Percentiles rank a stretch among this genome's conserved stretches.
These are phyloP conservation scores for Spea hammondii DNA, from an alignment of 2,797 vertebrate genomes.

Conservation along the genomic window DNA sequence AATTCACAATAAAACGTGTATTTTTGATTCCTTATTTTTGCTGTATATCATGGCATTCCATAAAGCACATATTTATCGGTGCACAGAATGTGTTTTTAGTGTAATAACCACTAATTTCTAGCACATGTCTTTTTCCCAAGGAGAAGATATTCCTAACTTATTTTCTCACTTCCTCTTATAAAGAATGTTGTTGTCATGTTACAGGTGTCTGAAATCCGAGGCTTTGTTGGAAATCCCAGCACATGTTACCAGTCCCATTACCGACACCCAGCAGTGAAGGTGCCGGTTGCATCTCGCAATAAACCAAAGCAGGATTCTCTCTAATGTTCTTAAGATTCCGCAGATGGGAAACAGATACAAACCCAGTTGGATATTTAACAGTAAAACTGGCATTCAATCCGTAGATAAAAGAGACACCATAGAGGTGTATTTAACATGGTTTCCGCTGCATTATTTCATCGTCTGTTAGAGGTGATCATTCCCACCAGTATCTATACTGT, in stretches of 20 bases:
- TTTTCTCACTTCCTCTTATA: conserved; percentile 17
- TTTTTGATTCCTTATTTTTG: too few species aligned
- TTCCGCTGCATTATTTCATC: not conserved
- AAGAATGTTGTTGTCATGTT: conserved; percentile 11
- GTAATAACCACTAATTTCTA: not conserved
- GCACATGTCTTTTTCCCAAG: conserved; percentile 34
- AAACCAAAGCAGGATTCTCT: conserved; percentile 8
- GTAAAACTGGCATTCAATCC: not conserved
- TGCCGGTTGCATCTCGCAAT: conserved; percentile 13
- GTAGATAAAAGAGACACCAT: not conserved
- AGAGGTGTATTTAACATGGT: not conserved
- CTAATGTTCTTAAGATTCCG: conserved; percentile 16
- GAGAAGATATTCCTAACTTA: not conserved
- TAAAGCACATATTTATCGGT: too few species aligned
- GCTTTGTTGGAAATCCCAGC: not conserved
- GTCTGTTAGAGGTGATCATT: not conserved
- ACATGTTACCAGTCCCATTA: conserved; percentile 12
- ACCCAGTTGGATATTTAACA: not conserved
- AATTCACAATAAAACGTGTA: too few species aligned
- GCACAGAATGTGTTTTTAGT: too few species aligned
- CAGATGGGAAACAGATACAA: too few species aligned
- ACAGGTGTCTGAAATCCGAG: conserved; percentile 26
- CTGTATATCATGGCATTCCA: too few species aligned
- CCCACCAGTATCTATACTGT: too few species aligned
- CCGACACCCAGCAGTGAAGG: not conserved